Evolutionary conservation across 2,797 vertebrate genomes (phyloP), one percentile per base, ranked within the genome.

Genomic region (Lutjanus campechanus): DNA sequence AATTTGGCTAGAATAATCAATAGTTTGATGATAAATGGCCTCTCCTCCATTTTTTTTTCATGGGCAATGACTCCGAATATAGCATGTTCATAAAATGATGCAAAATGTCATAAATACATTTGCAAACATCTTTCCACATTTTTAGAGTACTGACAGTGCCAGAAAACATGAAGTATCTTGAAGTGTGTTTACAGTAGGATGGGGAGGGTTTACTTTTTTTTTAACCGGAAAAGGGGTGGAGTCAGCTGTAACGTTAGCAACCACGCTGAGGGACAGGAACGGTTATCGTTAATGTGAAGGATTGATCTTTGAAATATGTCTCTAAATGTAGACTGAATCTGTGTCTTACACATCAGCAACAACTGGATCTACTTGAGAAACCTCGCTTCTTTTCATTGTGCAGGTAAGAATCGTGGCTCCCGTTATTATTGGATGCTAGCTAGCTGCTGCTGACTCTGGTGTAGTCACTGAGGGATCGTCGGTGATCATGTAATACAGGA

Each of bases 181-280:
- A 29, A 36, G 29, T 36, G 51, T 58, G 40, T 58, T 75, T 69
- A 41, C 17, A 51, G 64, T 22, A 41, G 29, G 58, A 77, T 17
- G 46, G 54, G 67, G 47, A 55, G 25, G 54, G 61, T 12, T 73
- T 70, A 1, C 12, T 12, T 47, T 54, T 29, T 66, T 77, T 85
- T 69, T 10, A 75, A 91, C 83, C 89, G 87, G 90, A 92, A 93
- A 89, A 73, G 78, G 82, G 92, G 94, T 93, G 94, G 89, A 73
- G 91, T 3, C 82, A 83, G 69, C 22, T 69, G 92, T 91, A 93
- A 93, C 89, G 91, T 90, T 94, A 92, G 93, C 89, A 94, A 93
- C 92, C 93, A 94, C 91, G 91, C 93, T 84, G 88, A 85, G 88
- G 65, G 76, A 73, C 86, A 55, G 86, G 65, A 73, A 29, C 85